phyloP scores from a whole-genome alignment of 2,113 vertebrate genomes.

The Ifrita kowaldi region DNA sequence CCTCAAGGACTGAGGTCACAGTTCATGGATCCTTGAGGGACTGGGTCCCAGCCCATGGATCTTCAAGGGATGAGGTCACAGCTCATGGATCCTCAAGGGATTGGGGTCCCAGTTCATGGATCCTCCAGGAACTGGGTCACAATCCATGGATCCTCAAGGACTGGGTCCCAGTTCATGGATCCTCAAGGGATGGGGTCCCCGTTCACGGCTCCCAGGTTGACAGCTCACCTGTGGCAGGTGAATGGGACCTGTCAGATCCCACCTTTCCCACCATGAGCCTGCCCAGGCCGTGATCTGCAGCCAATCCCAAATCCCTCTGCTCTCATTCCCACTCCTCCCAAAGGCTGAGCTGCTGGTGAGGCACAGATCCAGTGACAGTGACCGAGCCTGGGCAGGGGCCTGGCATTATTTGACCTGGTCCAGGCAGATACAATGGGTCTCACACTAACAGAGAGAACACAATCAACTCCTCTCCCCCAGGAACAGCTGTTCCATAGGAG shows the following conservation, averaged over 20 bases:
- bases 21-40: not conserved
- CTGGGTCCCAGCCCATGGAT: not conserved
- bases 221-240: not conserved
- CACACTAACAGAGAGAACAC: not conserved
- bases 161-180: not conserved
- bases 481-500: not conserved
- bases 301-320: not conserved
- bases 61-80: not conserved
- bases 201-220: not conserved
- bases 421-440: no score
- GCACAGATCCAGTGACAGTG: not conserved
- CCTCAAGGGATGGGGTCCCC: not conserved
- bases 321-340: not conserved
- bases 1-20: not conserved
- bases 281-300: not conserved
- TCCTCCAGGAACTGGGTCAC: not conserved
- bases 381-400: not conserved
- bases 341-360: not conserved
- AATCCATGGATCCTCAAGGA: rapidly evolving
- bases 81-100: not conserved
- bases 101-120: not conserved
- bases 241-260: not conserved
- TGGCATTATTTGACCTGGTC: not conserved
- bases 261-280: not conserved
- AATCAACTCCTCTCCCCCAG: not conserved